These are phyloP conservation scores for Hydrolagus colliei DNA, from an alignment of 2,797 vertebrate species.

Conservation along the genomic window DNA sequence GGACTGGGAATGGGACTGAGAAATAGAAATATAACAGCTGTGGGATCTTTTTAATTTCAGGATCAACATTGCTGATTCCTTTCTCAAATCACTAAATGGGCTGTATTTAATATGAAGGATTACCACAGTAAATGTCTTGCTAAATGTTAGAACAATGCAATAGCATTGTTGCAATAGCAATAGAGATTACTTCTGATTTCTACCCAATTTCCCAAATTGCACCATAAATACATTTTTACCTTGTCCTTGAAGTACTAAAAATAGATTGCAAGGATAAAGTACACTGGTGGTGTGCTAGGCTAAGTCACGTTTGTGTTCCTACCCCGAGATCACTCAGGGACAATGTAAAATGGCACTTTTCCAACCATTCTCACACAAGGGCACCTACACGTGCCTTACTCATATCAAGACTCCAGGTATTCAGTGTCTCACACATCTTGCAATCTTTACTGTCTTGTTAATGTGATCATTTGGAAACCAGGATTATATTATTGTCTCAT, in stretches of 20 bases:
- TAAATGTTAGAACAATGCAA: neutral
- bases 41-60: neutral
- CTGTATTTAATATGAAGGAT: neutral
- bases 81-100: neutral
- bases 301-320: neutral
- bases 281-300: neutral
- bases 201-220: neutral
- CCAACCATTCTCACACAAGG: neutral
- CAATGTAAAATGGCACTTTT: neutral
- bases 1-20: too few relatives aligned
- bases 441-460: neutral
- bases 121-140: neutral
- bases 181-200: neutral
- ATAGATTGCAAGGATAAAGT: neutral
- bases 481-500: neutral
- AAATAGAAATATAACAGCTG: neutral
- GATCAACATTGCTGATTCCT: neutral
- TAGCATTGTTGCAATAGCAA: neutral
- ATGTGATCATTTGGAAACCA: neutral
- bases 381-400: neutral
- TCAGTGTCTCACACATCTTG: neutral
- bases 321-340: neutral
- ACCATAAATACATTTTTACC: neutral
- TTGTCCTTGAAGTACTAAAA: neutral
- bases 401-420: neutral